Conservation (phyloP, 2,113 vertebrate genomes). For the Sprattus sprattus region DNA sequence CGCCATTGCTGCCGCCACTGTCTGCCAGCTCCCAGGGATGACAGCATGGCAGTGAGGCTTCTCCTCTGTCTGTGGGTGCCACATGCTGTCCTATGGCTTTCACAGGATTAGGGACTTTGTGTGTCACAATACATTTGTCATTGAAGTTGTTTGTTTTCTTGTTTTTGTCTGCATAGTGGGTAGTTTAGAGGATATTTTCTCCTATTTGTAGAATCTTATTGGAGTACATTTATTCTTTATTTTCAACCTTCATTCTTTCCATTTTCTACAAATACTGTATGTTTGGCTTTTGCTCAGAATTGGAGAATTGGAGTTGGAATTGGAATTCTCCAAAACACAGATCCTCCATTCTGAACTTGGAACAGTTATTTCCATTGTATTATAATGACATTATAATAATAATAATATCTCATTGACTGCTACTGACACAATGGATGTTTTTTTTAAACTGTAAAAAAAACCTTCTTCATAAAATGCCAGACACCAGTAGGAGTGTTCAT, state of each 20-base stretch:
- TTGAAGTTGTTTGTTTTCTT: background rate
- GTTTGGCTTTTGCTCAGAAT: background rate
- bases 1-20: constrained; percentile 14
- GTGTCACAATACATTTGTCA: background rate
- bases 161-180: background rate
- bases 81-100: background rate
- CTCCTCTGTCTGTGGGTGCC: background rate
- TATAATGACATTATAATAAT: background rate
- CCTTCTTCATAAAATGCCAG: background rate
- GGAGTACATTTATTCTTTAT: background rate
- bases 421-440: background rate
- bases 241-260: background rate
- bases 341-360: background rate
- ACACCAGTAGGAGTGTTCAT: background rate
- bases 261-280: background rate
- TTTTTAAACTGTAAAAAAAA: background rate
- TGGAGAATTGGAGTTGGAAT: background rate
- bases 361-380: background rate
- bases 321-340: background rate
- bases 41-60: background rate
- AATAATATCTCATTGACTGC: background rate
- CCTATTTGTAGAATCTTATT: background rate
- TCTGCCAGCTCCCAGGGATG: background rate
- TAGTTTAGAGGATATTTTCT: background rate
- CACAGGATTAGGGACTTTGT: background rate